phyloP scores from a whole-genome alignment of 2,113 vertebrate genomes.

The Drymodes brunneopygia region DNA sequence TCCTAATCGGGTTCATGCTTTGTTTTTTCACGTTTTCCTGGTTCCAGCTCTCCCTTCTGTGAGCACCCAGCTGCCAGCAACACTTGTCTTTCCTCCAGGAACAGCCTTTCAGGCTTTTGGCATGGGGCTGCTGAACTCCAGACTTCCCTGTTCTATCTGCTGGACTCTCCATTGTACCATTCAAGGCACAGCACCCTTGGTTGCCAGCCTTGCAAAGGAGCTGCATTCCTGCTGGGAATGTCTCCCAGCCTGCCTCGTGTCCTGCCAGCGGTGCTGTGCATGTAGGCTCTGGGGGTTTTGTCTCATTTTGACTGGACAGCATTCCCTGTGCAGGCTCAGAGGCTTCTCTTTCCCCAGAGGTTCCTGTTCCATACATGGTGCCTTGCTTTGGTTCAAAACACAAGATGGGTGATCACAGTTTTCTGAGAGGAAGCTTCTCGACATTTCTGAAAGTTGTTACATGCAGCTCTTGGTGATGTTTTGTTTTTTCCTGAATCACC shows the following conservation, averaged over 20 bases:
- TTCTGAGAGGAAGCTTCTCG: not conserved
- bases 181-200: not conserved
- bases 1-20: not conserved
- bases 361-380: accelerated
- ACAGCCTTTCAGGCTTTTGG: not conserved
- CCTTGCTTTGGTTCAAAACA: not conserved
- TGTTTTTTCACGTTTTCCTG: not conserved
- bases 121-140: not conserved
- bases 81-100: not conserved
- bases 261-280: not conserved
- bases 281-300: not conserved
- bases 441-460: not conserved
- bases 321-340: not conserved
- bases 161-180: not conserved
- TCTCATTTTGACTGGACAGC: not conserved
- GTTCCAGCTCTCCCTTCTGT: not conserved
- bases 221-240: not conserved
- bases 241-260: not conserved
- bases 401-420: not conserved
- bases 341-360: not conserved
- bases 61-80: not conserved
- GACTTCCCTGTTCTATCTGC: not conserved
- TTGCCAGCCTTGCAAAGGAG: not conserved
- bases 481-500: not conserved
- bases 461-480: not conserved